Conservation (phyloP, 1,140 invertebrate genomes). For the Drosophila truncata region DNA sequence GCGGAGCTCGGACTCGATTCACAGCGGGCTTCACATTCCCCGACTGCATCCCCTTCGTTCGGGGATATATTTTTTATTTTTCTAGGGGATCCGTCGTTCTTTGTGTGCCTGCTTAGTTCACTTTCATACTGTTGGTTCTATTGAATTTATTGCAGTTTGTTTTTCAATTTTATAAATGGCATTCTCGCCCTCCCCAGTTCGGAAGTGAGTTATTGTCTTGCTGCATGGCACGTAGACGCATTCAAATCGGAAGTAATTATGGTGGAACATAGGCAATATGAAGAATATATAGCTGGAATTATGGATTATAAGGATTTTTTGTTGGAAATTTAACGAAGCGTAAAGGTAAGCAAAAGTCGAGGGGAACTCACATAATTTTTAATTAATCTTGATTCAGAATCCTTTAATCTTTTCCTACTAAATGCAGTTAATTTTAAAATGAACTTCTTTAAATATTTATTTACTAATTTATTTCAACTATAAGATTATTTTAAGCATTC, state of each 20-base stretch:
- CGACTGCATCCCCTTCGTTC: slow-evolving; percentile 45
- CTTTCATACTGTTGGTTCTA: slow-evolving; percentile 48
- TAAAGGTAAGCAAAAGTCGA: background rate
- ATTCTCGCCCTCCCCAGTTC: slow-evolving; percentile 38
- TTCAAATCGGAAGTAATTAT: slow-evolving; percentile 59
- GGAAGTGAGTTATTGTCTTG: slow-evolving; percentile 62
- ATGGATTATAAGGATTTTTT: background rate
- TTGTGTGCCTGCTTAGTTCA: slow-evolving; percentile 49
- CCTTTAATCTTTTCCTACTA: too few relatives aligned
- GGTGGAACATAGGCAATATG: slow-evolving; percentile 11
- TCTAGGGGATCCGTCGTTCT: slow-evolving; percentile 30
- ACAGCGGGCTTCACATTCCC: slow-evolving; percentile 46
- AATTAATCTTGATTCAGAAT: too few relatives aligned
- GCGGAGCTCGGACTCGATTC: slow-evolving; percentile 47
- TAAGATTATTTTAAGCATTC: background rate
- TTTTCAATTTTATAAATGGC: slow-evolving; percentile 79
- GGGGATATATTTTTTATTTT: slow-evolving; percentile 24
- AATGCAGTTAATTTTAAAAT: too few relatives aligned
- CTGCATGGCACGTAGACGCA: slow-evolving; percentile 40
- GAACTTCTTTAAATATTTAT: too few relatives aligned
- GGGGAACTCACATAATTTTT: background rate
- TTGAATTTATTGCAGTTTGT: slow-evolving; percentile 80
- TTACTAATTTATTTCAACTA: background rate
- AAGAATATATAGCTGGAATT: background rate
- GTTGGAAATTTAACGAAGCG: too few relatives aligned